Evolutionary conservation across 2,113 vertebrate genomes (phyloP).

Genomic region (Corydoras sp.): DNA sequence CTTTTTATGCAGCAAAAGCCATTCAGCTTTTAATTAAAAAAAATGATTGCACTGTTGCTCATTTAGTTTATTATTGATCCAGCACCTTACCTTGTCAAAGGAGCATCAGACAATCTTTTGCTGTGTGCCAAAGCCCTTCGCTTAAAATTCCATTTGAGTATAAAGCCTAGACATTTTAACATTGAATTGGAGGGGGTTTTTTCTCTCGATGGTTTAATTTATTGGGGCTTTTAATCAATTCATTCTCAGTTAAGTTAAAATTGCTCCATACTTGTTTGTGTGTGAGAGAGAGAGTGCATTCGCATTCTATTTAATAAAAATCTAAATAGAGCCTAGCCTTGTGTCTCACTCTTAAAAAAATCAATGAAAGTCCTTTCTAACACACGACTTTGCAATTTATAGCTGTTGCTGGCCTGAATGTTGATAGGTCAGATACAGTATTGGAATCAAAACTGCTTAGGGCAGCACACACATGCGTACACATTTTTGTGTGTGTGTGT

Average conservation of each 20-base stretch:
- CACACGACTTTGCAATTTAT: constrained; percentile 56
- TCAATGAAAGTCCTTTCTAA: constrained; percentile 58
- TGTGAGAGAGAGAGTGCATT: constrained; percentile 17
- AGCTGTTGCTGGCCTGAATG: constrained; percentile 51
- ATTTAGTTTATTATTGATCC: constrained; percentile 15
- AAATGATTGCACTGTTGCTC: neutral
- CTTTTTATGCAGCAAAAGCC: neutral
- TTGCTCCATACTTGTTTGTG: neutral
- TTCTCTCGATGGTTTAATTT: neutral
- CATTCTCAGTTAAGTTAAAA: neutral
- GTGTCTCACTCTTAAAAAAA: constrained; percentile 49
- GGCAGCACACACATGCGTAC: constrained; percentile 45
- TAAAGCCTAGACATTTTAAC: neutral
- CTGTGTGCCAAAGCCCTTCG: neutral
- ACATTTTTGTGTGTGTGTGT: too few species aligned
- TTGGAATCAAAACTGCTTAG: constrained; percentile 55
- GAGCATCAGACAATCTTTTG: constrained; percentile 1
- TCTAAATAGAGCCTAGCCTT: constrained; percentile 40
- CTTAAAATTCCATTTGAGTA: neutral
- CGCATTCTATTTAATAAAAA: constrained; percentile 30
- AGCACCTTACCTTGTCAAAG: neutral
- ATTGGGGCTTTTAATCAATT: neutral
- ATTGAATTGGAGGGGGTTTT: neutral
- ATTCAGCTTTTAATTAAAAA: neutral
- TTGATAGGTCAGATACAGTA: constrained; percentile 58